These are phyloP conservation scores for Aurelia sp. DNA, from an alignment of 30 jellyfish, hydroid and myxozoan species.

Conservation along the genomic window DNA sequence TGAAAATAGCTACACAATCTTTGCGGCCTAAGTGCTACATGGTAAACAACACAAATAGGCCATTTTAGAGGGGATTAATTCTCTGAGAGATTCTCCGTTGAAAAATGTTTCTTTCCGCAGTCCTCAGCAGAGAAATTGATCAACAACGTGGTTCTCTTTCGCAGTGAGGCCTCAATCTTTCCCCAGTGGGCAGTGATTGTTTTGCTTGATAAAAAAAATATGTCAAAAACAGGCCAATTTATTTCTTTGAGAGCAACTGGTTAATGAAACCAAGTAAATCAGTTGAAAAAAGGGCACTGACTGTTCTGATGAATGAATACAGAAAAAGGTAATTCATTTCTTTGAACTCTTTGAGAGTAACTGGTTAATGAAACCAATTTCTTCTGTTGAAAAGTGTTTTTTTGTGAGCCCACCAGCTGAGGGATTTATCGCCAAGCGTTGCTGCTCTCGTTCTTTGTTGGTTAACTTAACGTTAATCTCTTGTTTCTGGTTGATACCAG, in stretches of 20 bases:
- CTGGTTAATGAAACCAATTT: slow-evolving; percentile 41
- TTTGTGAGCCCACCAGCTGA: not conserved
- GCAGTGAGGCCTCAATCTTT: too few species aligned
- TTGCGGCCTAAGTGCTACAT: too few species aligned
- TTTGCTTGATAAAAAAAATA: too few species aligned
- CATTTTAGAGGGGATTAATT: not conserved
- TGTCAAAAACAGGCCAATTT: not conserved
- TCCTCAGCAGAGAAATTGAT: too few species aligned
- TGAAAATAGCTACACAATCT: too few species aligned
- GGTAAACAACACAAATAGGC: too few species aligned
- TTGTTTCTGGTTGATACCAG: not conserved
- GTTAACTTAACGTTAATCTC: not conserved
- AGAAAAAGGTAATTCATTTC: not conserved
- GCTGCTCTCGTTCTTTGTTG: not conserved
- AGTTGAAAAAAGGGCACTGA: too few species aligned
- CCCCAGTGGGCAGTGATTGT: too few species aligned
- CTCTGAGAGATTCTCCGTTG: not conserved
- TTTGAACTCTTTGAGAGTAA: slow-evolving; percentile 31
- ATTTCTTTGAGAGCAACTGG: slow-evolving; percentile 30
- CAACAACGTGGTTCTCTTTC: too few species aligned
- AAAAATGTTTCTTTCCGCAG: too few species aligned
- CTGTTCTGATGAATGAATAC: too few species aligned
- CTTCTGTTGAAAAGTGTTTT: slow-evolving; percentile 58
- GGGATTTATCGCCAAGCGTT: too few species aligned
- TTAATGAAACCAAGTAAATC: slow-evolving; percentile 20